Evolutionary conservation across 2,888 invertebrate species (phyloP), one percentile per base, ranked within the genome.

Genomic region (Lasius fuliginosus): DNA sequence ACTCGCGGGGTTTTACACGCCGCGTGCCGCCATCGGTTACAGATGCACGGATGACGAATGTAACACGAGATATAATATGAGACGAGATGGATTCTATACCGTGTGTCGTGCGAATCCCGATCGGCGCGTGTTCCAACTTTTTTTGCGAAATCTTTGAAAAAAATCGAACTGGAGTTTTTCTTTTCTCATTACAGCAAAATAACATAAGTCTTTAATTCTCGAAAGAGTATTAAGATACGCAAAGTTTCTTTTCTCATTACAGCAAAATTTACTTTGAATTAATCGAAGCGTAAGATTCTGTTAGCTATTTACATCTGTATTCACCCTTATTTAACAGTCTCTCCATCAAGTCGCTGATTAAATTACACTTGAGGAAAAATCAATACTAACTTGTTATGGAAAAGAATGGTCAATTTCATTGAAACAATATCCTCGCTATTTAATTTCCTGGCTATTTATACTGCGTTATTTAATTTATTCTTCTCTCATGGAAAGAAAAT

Each of bases 1-100:
- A 74, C 53, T 86, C 81, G 36, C 75, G 69, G 46, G 60, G 62
- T 77, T 53, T 68, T 77, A 49, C 49, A 62, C 53, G 56, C 64
- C 46, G 65, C 65, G 53, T 71, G 60, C 69, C 71, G 27, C 36
- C 60, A 79, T 79, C 79, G 62, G 64, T 58, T 67, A 58, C 69
- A 53, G 46, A 83, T 77, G 68, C 36, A n/a, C 65, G 46, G 33
- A 12, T 53, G 58, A n/a, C 12, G 18, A 75, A 27, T 15, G 23
- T 64, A 65, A 42, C 40, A 15, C 53, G 18, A 23, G 49, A 30
- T 67, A 56, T 49, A 76, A 56, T 12, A 27, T 18, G 30, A 65
- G 40, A 67, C 27, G 40, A 53, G 30, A 67, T 12, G 77, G 27
- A 64, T 23, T 6, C 53, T 30, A 12, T 65, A 56, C 6, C 8